Percentiles rank a stretch among this genome's conserved stretches.
Conservation (phyloP, 1,140 invertebrate genomes). For the Brachionus koreanus region DNA sequence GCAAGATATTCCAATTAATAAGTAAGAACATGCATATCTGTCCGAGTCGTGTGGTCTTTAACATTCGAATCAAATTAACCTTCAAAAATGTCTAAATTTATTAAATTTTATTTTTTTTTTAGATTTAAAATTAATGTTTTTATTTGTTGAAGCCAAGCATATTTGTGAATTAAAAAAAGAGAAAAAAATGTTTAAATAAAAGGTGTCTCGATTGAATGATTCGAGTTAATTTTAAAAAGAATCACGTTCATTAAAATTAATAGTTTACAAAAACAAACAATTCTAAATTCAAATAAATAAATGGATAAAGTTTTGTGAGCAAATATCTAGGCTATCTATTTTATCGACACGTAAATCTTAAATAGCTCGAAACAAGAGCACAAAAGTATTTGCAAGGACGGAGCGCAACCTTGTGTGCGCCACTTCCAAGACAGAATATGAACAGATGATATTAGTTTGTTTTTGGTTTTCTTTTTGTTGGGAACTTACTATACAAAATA, state of each 20-base stretch:
- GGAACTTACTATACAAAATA: too few species aligned
- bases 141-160: background rate
- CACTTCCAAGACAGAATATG: too few species aligned
- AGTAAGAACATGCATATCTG: background rate
- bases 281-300: constrained; percentile 5
- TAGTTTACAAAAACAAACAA: background rate
- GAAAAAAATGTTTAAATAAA: background rate
- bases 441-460: too few species aligned
- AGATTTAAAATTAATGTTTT: background rate
- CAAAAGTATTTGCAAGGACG: background rate
- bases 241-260: constrained; percentile 10
- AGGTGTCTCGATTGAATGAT: constrained; percentile 37
- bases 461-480: too few species aligned
- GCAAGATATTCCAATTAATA: background rate
- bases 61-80: background rate
- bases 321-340: background rate
- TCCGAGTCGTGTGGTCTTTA: background rate
- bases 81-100: background rate
- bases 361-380: background rate
- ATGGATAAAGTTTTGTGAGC: background rate
- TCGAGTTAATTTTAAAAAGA: constrained; percentile 1
- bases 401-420: background rate
- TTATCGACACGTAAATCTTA: background rate
- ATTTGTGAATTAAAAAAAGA: background rate
- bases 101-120: constrained; percentile 8